Conservation (phyloP, 2,797 vertebrate genomes). For the Onychomys torridus region DNA sequence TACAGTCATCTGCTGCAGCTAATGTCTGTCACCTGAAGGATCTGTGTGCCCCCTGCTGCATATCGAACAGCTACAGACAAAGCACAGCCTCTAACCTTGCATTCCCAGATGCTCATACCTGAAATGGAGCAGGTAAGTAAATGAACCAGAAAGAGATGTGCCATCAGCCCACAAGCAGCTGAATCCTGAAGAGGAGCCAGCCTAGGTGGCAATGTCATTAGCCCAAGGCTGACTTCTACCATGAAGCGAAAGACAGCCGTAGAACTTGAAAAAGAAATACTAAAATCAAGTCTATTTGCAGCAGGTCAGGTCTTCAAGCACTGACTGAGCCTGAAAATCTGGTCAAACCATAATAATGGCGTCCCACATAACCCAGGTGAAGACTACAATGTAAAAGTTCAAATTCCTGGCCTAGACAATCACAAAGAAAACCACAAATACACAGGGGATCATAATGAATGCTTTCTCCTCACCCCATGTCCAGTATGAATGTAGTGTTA, state of each 20-base stretch:
- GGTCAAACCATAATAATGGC: not conserved
- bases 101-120: slow-evolving; percentile 47
- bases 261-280: slow-evolving; percentile 62
- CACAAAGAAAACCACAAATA: not conserved
- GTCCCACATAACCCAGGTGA: not conserved
- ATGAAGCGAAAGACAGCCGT: not conserved
- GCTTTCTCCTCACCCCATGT: not conserved
- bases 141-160: slow-evolving; percentile 46
- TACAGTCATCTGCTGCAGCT: not conserved
- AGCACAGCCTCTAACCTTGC: not conserved
- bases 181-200: slow-evolving; percentile 39
- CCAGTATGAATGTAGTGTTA: not conserved
- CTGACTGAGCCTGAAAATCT: not conserved
- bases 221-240: not conserved
- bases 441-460: not conserved
- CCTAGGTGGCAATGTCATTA: not conserved
- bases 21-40: not conserved
- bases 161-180: not conserved
- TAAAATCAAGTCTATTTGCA: not conserved
- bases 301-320: slow-evolving; percentile 40
- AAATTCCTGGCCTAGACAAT: not conserved
- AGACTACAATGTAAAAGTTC: not conserved
- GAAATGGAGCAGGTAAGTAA: slow-evolving; percentile 61
- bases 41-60: not conserved
- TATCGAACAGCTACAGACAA: not conserved